A percentile compares a stretch with the other conserved stretches of the same genome.
phyloP scores from a whole-genome alignment of 1,140 invertebrate species.

The Achatina immaculata region DNA sequence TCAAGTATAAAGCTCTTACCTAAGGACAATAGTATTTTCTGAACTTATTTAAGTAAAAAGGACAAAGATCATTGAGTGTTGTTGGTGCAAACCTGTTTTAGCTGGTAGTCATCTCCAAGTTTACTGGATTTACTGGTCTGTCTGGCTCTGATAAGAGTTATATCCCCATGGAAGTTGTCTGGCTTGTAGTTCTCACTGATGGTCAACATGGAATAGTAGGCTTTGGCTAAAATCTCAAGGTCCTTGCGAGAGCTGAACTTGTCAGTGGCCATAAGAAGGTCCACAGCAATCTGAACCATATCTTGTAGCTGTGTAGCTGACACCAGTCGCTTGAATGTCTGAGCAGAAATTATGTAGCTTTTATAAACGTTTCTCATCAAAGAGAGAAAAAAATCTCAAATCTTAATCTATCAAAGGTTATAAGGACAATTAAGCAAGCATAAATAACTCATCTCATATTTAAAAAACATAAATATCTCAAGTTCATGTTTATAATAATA shows the following conservation, averaged over 20 bases:
- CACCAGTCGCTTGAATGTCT: slow-evolving; percentile 45
- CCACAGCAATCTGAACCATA: slow-evolving; percentile 39
- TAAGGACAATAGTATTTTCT: background rate
- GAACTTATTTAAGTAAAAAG: background rate
- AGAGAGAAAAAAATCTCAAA: too few species aligned
- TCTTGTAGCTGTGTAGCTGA: slow-evolving; percentile 44
- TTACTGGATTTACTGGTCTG: slow-evolving; percentile 36
- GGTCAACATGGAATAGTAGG: slow-evolving; percentile 50
- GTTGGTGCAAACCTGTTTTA: slow-evolving; percentile 46
- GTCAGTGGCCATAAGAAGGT: slow-evolving; percentile 41
- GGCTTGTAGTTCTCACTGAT: slow-evolving; percentile 52
- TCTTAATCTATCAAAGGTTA: too few species aligned
- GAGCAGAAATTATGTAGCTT: too few species aligned
- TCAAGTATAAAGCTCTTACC: background rate
- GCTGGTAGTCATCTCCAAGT: slow-evolving; percentile 49
- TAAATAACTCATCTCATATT: too few species aligned
- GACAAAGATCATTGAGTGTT: too few species aligned
- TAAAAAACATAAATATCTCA: too few species aligned
- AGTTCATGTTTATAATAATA: too few species aligned
- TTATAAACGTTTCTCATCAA: too few species aligned
- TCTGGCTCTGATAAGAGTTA: slow-evolving; percentile 45
- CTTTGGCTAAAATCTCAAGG: slow-evolving; percentile 39
- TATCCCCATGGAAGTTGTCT: slow-evolving; percentile 33
- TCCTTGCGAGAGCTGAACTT: slow-evolving; percentile 38
- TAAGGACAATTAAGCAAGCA: too few species aligned